These are phyloP conservation scores for Thymelicus lineola DNA, from an alignment of 2,888 invertebrate species.

Conservation along the genomic window DNA sequence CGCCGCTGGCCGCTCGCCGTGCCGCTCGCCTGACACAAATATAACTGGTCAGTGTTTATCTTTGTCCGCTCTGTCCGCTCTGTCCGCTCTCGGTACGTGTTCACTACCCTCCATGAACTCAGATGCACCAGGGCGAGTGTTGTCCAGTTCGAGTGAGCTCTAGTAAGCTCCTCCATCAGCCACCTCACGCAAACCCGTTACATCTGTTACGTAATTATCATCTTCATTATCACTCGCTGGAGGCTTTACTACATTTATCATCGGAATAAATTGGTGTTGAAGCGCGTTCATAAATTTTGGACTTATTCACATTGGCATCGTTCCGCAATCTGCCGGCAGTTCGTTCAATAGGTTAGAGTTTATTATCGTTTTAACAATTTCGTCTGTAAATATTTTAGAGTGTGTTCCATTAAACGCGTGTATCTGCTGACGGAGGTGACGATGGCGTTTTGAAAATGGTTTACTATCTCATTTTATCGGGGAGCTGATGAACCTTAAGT, in stretches of 20 bases:
- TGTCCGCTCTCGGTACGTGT: conserved; percentile 53
- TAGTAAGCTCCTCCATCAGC: conserved; percentile 20
- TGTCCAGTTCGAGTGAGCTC: conserved; percentile 25
- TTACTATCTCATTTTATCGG: conserved; percentile 44
- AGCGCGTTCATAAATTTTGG: not conserved
- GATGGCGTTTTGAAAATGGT: conserved; percentile 41
- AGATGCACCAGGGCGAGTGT: conserved; percentile 38
- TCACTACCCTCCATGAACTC: conserved; percentile 45
- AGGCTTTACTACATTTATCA: conserved; percentile 31
- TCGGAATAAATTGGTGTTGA: conserved; percentile 20
- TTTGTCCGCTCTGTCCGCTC: conserved; percentile 61
- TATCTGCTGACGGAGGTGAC: conserved; percentile 27
- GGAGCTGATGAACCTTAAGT: conserved; percentile 38
- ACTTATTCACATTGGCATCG: conserved; percentile 4
- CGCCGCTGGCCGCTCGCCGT: conserved; percentile 66
- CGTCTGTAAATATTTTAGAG: not conserved
- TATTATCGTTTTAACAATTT: too few relatives aligned
- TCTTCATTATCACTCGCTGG: conserved; percentile 19
- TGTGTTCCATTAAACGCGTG: conserved; percentile 11
- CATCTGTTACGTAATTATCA: conserved; percentile 27
- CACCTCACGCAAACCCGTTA: conserved; percentile 29
- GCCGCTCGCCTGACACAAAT: conserved; percentile 52
- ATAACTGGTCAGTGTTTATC: conserved; percentile 66
- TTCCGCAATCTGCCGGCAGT: not conserved
- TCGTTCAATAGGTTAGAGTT: not conserved